Percentiles rank a stretch among this genome's conserved stretches.
Evolutionary conservation across 64 coral and sea anemone genomes (phyloP).

Genomic region (Pocillopora verrucosa): DNA sequence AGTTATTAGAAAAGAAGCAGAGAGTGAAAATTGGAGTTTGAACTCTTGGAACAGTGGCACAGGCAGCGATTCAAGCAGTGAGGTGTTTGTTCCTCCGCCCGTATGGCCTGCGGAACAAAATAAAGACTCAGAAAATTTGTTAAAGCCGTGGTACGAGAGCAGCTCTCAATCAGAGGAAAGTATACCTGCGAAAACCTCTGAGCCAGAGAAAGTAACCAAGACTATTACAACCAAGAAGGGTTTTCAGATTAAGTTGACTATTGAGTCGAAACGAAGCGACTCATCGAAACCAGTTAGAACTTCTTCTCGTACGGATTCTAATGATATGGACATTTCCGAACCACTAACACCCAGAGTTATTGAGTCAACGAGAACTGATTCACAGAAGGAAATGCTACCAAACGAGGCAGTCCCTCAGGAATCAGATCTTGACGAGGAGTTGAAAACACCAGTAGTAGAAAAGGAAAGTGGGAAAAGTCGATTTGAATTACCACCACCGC

Average conservation of each 20-base stretch:
- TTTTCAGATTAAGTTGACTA: conserved; percentile 33
- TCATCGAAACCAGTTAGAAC: neutral
- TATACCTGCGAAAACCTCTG: neutral
- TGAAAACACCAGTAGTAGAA: neutral
- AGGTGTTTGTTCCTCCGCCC: conserved; percentile 68
- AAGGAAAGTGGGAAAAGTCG: neutral
- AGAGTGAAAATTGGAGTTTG: conserved; percentile 95
- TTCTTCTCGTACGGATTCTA: neutral
- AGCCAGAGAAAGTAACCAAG: conserved; percentile 22
- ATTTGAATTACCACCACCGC: conserved; percentile 72
- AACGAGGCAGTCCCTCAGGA: neutral
- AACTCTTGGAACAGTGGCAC: conserved; percentile 89
- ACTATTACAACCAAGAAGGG: conserved; percentile 38
- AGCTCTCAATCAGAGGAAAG: conserved; percentile 59
- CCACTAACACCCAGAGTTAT: neutral
- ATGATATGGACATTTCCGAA: neutral
- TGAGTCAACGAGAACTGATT: neutral
- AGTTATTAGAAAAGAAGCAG: conserved; percentile 72
- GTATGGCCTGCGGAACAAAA: conserved; percentile 34
- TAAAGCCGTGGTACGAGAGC: conserved; percentile 53
- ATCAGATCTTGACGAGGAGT: neutral
- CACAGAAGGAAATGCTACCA: neutral
- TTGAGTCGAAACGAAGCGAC: conserved; percentile 19
- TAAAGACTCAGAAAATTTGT: neutral
- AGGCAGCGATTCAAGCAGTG: conserved; percentile 47